Conservation (phyloP, 2,113 vertebrate species). For the Nothobranchius furzeri region DNA sequence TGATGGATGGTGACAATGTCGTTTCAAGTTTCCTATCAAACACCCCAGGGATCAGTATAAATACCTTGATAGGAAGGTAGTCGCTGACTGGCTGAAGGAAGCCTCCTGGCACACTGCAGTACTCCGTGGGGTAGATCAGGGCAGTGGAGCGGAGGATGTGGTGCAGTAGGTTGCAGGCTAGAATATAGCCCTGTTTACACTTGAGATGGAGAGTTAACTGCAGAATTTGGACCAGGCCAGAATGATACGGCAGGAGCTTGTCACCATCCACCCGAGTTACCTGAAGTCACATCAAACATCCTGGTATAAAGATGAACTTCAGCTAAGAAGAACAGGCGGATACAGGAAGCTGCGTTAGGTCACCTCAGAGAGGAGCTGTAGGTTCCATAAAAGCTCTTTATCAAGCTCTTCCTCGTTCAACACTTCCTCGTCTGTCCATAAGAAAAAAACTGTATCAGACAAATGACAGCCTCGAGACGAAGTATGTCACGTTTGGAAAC, state of each 20-base stretch:
- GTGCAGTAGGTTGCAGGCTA: slow-evolving; percentile 96
- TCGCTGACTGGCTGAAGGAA: slow-evolving; percentile 88
- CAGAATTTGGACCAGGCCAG: slow-evolving; percentile 91
- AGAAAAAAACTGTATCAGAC: slow-evolving; percentile 19
- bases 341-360: slow-evolving; percentile 3
- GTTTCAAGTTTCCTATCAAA: no score
- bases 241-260: slow-evolving; percentile 90
- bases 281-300: slow-evolving; percentile 61
- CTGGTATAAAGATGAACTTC: not conserved
- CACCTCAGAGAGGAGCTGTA: slow-evolving; percentile 97
- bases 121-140: slow-evolving; percentile 96
- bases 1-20: no score
- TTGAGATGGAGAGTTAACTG: slow-evolving; percentile 90
- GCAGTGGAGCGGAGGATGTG: slow-evolving; percentile 93
- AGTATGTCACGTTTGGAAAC: slow-evolving; percentile 2
- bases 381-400: slow-evolving; percentile 96
- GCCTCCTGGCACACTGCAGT: slow-evolving; percentile 96
- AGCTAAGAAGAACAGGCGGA: not conserved
- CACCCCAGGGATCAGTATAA: not conserved
- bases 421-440: slow-evolving; percentile 91
- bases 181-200: slow-evolving; percentile 96
- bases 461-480: not conserved
- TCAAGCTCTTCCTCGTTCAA: slow-evolving; percentile 94
- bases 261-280: slow-evolving; percentile 96
- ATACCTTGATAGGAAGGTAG: slow-evolving; percentile 96